Base-by-base conservation (phyloP, 1,140 invertebrate genomes). In the Sinonovacula constricta region DNA sequence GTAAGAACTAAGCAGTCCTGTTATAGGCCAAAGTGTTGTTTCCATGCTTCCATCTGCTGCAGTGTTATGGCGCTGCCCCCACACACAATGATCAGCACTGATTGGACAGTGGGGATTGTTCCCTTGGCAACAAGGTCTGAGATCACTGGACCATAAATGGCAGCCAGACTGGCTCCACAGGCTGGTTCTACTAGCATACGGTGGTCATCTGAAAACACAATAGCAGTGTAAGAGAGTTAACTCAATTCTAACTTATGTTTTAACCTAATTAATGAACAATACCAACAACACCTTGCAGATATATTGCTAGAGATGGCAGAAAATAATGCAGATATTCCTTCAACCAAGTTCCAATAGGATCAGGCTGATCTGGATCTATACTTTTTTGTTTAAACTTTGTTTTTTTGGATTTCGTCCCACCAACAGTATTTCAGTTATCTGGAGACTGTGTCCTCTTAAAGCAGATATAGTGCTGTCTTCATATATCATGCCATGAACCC, bases 81-180 rank as follows among this genome's bases (percentile, higher is more conserved):
- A 85, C 93, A 93, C 0, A 93, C 91, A 10, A 93, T 88, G 22
- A 93, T 81, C 14, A 93, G 88, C 2, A 89, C 86, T 10, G 91
- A 90, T 51, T 81, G 82, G 3, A 91, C 56, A 7, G 53, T 31
- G n/a, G 79, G 65, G 1, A 89, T 71, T 39, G 84, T 82, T 2
- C 90, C 91, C n/a, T 85, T 74, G 49, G 65, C 60, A 76, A 87
- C 81, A 18, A 91, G 81, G 30, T 79, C 72, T 1, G 69, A 39
- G 33, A 92, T 85, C 15, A 90, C 84, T n/a, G 84, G 51, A 31
- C 85, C 85, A 70, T 93, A 93, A 10, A 92, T 81, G 24, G 91
- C 90, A 5, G 92, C 88, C 45, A 93, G 76, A 3, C 91, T 87
- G 18, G 92, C 92, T 5, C 92, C 93, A 88, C 92, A 93, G 3